phyloP scores from a whole-genome alignment of 2,888 invertebrate genomes.

The Drosophila bunnanda region DNA sequence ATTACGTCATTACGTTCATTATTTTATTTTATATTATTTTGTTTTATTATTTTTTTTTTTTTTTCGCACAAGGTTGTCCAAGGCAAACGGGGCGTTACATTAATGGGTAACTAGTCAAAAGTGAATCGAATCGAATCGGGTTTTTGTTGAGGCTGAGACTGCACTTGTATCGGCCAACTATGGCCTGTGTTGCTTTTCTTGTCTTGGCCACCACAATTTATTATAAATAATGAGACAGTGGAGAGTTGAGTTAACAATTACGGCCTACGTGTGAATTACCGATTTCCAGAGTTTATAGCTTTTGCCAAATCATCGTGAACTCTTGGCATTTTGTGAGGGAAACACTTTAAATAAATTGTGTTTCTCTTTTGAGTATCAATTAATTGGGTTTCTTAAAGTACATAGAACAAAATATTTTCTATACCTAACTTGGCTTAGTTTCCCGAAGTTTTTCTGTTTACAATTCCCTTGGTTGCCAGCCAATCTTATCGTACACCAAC shows the following conservation, averaged over 20 bases:
- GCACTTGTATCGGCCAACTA: constrained; percentile 55
- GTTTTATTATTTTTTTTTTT: neutral
- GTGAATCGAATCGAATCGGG: constrained; percentile 34
- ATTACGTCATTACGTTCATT: constrained; percentile 62
- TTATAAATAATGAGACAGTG: constrained; percentile 54
- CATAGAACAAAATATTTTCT: neutral
- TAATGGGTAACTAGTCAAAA: constrained; percentile 73
- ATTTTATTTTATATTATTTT: constrained; percentile 17
- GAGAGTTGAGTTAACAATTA: constrained; percentile 46
- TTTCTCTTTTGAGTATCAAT: neutral
- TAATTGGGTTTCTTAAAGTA: neutral
- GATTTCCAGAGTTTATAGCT: constrained; percentile 3
- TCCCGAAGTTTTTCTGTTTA: constrained; percentile 23
- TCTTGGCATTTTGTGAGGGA: constrained; percentile 28
- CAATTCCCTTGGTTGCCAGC: constrained; percentile 13
- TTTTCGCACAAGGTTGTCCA: constrained; percentile 74
- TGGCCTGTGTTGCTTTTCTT: constrained; percentile 44
- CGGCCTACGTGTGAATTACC: constrained; percentile 47
- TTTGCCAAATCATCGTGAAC: constrained; percentile 41
- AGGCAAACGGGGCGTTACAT: constrained; percentile 76
- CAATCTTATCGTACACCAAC: constrained; percentile 36
- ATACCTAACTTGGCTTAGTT: neutral
- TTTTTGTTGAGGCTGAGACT: constrained; percentile 32
- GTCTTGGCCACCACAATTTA: constrained; percentile 50
- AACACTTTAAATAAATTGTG: neutral